Base-by-base conservation (phyloP, 2,113 vertebrate species). In the Xiphophorus maculatus region DNA sequence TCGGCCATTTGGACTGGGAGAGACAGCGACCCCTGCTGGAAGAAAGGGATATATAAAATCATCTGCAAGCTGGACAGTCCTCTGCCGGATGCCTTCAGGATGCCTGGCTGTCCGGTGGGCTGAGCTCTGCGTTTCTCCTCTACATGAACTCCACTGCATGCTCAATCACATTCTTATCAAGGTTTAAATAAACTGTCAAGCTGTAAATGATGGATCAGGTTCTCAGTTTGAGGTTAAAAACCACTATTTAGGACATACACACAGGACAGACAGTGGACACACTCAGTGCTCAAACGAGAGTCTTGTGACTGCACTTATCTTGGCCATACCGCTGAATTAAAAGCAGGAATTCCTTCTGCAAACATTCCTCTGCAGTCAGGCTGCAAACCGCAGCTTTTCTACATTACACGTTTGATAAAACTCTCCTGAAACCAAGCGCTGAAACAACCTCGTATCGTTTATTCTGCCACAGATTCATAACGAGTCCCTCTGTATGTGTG, bases 1-100 rank as follows among this genome's bases (percentile, higher is more conserved):
- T 96, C 96, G 75, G 98, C 98, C 95, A 99, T 99, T 92, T 98
- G 97, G 92, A 96, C 96, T 82, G 97, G 97, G 91, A 97, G 98
- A 94, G 98, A 99, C 94, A 95, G 95, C 92, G 98, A 99, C 95
- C 98, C 98, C 95, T 99, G 97, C 95, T 99, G 98, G 98, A 99
- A 99, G 96, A 99, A 99, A 94, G 97, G 97, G 84, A 99, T 99
- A 88, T 99, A 99, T 91, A 99, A 99, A 95, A 97, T 99, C 86
- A 97, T 99, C 96, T 98, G 97, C 92, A 99, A 99, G 89, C 95
- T 99, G 77, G 98, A 99, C 94, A 98, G 97, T 82, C 96, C 97
- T 72, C 96, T 99, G 76, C 98, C 98, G 35, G 98, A 99, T 88
- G 95, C 97, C 91, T 99, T 99, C 95, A 97, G 97, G 87, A 96